Evolutionary conservation across 2,113 vertebrate genomes (phyloP), one percentile per base, ranked within the genome.

Genomic region (Heterotis niloticus): DNA sequence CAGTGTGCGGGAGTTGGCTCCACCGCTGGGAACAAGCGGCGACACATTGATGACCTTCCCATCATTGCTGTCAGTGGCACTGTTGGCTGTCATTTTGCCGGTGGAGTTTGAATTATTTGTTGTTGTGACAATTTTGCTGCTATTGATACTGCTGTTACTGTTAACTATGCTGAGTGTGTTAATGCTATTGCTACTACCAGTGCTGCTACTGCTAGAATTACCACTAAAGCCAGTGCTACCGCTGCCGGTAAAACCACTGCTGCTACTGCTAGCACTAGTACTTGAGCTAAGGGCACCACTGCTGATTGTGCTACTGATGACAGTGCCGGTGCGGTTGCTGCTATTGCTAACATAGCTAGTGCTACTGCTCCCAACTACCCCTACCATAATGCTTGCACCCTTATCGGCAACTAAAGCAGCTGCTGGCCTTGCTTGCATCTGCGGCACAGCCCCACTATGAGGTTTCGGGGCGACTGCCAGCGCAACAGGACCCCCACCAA

Each of bases 401-500:
- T 91, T 91, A 52, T 88, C 84, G 1, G 86, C 81, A 79, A 90
- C 89, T 64, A 86, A 77, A 72, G 85, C 81, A 73, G 87, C 88
- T 79, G 79, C 74, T 64, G 86, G 90, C 86, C 86, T 90, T 82
- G 83, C 83, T 75, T 81, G 86, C 0, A 92, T 91, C 88, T 93
- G 89, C 44, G 94, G 88, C 76, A 93, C 92, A 0, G 92, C 82
- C 0, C 83, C 78, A 0, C 87, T 64, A 62, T 93, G 92, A 0
- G 90, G 89, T 86, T 92, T 95, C 81, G 93, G 87, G 2, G 94
- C 91, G 44, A 91, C 83, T 0, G 94, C 82, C 52, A 95, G 87
- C 76, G 95, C 89, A 52, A 95, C 91, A 78, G 96, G 94, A 3
- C 96, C 90, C 81, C 89, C 91, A 10, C 91, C 88, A 76, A 94